Evolutionary conservation across 2,797 vertebrate genomes (phyloP).

Genomic region (Spinus olivaceus): DNA sequence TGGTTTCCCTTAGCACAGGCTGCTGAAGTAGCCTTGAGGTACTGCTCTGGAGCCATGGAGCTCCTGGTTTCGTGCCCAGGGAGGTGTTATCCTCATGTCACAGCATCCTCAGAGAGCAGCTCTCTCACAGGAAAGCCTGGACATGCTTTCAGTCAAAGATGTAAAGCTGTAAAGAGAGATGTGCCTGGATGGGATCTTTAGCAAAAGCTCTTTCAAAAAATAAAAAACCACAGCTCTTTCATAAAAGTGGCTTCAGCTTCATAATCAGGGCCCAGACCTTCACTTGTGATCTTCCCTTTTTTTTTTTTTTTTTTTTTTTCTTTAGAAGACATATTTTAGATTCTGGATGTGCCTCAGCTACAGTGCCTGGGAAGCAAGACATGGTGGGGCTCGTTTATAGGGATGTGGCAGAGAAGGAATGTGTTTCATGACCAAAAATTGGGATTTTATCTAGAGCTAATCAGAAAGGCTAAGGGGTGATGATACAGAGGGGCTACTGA

Average conservation of each 20-base stretch:
- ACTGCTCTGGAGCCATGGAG: background rate
- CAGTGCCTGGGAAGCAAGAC: background rate
- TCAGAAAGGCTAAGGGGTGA: background rate
- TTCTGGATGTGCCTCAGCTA: background rate
- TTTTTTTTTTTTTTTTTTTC: background rate
- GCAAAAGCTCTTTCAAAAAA: background rate
- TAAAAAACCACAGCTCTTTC: background rate
- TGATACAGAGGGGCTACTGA: background rate
- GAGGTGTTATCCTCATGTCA: background rate
- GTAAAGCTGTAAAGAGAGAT: background rate
- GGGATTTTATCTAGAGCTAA: background rate
- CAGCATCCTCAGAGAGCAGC: background rate
- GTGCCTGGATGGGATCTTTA: background rate
- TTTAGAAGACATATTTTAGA: background rate
- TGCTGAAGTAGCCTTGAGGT: background rate
- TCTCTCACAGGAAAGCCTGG: background rate
- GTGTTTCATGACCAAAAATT: background rate
- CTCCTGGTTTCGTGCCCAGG: background rate
- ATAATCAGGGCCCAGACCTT: background rate
- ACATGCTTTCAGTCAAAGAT: background rate
- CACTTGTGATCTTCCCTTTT: background rate
- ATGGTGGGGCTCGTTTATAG: background rate
- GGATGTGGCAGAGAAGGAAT: background rate
- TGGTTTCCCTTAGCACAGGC: background rate
- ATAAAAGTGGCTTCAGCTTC: background rate